Percentiles rank a stretch among this genome's conserved stretches.
phyloP scores from a whole-genome alignment of 2,113 vertebrate species.

The Melanerpes aurifrons region DNA sequence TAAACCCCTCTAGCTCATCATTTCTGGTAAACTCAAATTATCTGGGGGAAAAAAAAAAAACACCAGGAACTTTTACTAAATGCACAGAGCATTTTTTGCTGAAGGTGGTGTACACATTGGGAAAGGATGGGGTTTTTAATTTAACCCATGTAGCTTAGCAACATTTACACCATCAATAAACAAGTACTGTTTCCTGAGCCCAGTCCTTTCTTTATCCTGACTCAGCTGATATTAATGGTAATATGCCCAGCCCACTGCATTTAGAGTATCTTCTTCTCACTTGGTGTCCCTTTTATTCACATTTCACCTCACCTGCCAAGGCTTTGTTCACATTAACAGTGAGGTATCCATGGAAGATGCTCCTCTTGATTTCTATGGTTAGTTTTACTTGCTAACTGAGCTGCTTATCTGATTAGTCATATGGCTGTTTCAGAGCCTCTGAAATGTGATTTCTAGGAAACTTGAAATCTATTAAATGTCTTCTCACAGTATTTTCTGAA shows the following conservation, averaged over 20 bases:
- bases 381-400: neutral
- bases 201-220: neutral
- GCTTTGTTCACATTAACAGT: neutral
- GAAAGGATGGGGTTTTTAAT: neutral
- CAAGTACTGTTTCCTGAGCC: neutral
- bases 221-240: neutral
- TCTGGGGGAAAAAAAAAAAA: neutral
- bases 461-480: neutral
- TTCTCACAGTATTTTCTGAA: neutral
- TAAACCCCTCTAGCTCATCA: neutral
- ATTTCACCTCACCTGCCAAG: neutral
- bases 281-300: neutral
- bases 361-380: neutral
- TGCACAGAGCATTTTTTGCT: neutral
- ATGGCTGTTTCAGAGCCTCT: neutral
- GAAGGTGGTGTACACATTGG: neutral
- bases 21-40: neutral
- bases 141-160: conserved; percentile 9
- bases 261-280: neutral
- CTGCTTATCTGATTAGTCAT: neutral
- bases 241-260: neutral
- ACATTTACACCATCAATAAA: conserved; percentile 16
- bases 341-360: neutral
- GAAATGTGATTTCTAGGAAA: neutral
- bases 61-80: neutral